Evolutionary conservation across 2,113 vertebrate species (phyloP).

Genomic region (Paraplagusia blochii): DNA sequence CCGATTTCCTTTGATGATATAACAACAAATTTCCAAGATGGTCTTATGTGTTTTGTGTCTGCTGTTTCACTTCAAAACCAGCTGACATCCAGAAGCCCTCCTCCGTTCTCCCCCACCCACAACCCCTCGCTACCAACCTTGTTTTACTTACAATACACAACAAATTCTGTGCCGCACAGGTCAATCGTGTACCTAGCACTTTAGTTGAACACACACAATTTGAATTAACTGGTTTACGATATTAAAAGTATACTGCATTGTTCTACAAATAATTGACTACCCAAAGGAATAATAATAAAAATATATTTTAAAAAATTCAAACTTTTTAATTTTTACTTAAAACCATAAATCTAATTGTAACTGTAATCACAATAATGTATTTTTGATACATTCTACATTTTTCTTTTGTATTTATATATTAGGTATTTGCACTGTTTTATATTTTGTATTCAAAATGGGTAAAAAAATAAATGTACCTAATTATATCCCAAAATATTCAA

Average conservation of each 20-base stretch:
- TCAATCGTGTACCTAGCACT: constrained; percentile 35
- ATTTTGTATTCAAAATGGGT: too few relatives aligned
- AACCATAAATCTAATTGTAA: neutral
- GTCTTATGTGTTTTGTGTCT: constrained; percentile 55
- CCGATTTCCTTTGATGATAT: constrained; percentile 37
- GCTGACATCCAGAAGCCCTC: constrained; percentile 64
- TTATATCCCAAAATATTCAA: too few relatives aligned
- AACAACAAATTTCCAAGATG: constrained; percentile 46
- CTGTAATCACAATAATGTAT: too few relatives aligned
- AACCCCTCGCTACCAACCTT: constrained; percentile 22
- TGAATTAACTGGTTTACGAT: constrained; percentile 51
- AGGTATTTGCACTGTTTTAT: too few relatives aligned
- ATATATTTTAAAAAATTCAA: too few relatives aligned
- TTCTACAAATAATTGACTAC: too few relatives aligned
- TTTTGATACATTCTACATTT: too few relatives aligned
- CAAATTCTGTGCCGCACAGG: constrained; percentile 15
- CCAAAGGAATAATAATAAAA: neutral
- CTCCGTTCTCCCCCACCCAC: constrained; percentile 6
- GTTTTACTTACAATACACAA: constrained; percentile 10
- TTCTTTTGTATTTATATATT: too few relatives aligned
- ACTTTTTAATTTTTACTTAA: too few relatives aligned
- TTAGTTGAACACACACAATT: too few relatives aligned
- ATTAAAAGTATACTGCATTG: constrained; percentile 58
- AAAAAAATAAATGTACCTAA: too few relatives aligned
- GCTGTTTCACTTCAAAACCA: constrained; percentile 79